These are phyloP conservation scores for Brachionus manjavacas DNA, from an alignment of 1,140 invertebrate genomes.

Conservation along the genomic window DNA sequence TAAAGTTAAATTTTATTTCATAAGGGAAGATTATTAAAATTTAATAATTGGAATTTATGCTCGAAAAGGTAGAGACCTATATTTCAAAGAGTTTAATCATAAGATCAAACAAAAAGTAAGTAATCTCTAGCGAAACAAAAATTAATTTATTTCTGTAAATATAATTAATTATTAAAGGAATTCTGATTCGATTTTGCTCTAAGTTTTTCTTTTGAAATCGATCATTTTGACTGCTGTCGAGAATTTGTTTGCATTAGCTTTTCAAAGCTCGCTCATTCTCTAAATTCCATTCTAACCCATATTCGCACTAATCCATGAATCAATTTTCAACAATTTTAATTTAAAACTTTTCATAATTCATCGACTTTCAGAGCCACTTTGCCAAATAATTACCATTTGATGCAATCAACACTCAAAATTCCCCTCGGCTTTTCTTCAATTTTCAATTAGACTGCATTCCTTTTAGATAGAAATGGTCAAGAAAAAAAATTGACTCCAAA, in stretches of 20 bases:
- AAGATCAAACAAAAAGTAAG: not conserved
- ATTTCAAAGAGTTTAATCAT: not conserved
- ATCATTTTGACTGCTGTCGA: slow-evolving; percentile 14
- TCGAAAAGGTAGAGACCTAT: not conserved
- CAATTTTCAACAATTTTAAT: not conserved
- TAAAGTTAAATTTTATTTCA: not conserved
- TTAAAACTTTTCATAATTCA: not conserved
- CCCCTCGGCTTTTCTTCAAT: too few species aligned
- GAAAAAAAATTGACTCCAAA: not conserved
- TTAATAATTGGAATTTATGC: slow-evolving; percentile 5
- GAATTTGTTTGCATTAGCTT: not conserved
- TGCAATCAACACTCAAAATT: not conserved
- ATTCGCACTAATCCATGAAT: not conserved
- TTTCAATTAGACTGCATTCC: not conserved
- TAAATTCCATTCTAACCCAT: not conserved
- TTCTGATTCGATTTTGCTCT: not conserved
- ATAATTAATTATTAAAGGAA: slow-evolving; percentile 27
- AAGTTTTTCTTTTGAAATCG: slow-evolving; percentile 13
- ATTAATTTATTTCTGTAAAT: slow-evolving; percentile 10
- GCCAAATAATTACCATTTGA: not conserved
- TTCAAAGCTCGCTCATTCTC: not conserved
- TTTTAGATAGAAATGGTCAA: not conserved
- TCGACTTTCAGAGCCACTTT: not conserved
- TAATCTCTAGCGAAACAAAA: slow-evolving; percentile 11
- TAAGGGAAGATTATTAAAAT: not conserved